Base-by-base conservation (phyloP, 1,140 invertebrate genomes). In the Aphelinus certus region DNA sequence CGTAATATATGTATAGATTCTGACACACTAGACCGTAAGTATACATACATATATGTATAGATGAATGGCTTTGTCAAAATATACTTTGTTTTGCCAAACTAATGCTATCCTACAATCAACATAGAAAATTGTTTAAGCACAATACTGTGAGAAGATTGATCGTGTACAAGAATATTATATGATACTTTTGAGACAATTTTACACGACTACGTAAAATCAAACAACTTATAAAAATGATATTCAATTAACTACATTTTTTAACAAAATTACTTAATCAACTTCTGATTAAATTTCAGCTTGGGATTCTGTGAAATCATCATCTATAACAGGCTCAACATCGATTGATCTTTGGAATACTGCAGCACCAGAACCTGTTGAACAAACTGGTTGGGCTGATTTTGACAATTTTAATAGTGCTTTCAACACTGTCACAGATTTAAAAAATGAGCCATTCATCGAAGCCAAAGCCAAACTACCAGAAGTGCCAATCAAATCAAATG, bases 21-120 rank as follows among this genome's bases (percentile, higher is more conserved):
- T 3, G 89, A 90, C 81, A 77, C 83, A 51, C 85, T 79, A 69
- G 88, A 91, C 78, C 83, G 88, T 89, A 83, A 82, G 83, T 82
- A 26, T 26, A 26, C 26, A 26, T 26, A 26, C 26, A 26, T 26
- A 26, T 72, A 61, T 43, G 26, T 2, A 43, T 60, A 43, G 26
- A 7, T 60, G 45, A 63, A 48, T 26, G 26, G 26, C 26, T 26
- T 26, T 26, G 26, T 26, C 26, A 26, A 26, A 26, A 26, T 26
- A 26, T 26, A 26, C 26, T 26, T 26, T 26, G 26, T 26, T 26
- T 26, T 26, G 26, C 26, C 26, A 26, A 26, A 26, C 26, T 26
- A 26, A 26, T 26, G 26, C 26, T 26, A 26, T 26, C 26, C 26
- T 26, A 26, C 0, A 26, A 26, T 26, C 26, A 26, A 26, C 26